phyloP scores from a whole-genome alignment of 2,797 vertebrate species.

The Apogon talboti region DNA sequence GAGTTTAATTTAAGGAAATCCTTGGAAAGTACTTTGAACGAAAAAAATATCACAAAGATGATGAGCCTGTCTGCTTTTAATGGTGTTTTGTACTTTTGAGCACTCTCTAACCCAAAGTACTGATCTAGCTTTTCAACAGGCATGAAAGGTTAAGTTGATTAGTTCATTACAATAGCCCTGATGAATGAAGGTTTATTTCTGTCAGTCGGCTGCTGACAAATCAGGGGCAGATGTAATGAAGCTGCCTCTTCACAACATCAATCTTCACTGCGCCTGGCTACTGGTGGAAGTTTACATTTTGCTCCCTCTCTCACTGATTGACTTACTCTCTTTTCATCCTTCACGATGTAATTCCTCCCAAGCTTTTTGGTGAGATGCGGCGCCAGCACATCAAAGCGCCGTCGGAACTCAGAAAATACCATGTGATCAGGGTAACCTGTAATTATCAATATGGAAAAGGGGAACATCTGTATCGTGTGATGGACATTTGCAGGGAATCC shows the following conservation, averaged over 20 bases:
- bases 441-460: constrained; percentile 21
- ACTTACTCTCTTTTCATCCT: constrained; percentile 94
- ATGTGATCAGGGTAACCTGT: constrained; percentile 97
- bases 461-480: constrained; percentile 2
- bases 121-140: constrained; percentile 60
- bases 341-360: constrained; percentile 95
- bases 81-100: constrained; percentile 51
- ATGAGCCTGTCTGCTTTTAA: constrained; percentile 47
- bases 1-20: background rate
- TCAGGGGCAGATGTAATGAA: constrained; percentile 76
- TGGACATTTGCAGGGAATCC: background rate
- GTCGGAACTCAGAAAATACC: constrained; percentile 97
- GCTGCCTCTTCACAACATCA: constrained; percentile 74
- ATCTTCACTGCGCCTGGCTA: constrained; percentile 67
- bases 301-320: constrained; percentile 58
- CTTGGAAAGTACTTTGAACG: constrained; percentile 16
- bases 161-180: constrained; percentile 77
- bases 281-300: constrained; percentile 50
- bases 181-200: constrained; percentile 77
- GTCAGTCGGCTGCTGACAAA: constrained; percentile 72
- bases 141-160: constrained; percentile 75
- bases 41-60: constrained; percentile 28
- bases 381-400: constrained; percentile 94
- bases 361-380: constrained; percentile 97
- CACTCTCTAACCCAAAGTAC: constrained; percentile 45